Conservation (phyloP, 2,888 invertebrate genomes). For the Chaetogeoica ovagalla region DNA sequence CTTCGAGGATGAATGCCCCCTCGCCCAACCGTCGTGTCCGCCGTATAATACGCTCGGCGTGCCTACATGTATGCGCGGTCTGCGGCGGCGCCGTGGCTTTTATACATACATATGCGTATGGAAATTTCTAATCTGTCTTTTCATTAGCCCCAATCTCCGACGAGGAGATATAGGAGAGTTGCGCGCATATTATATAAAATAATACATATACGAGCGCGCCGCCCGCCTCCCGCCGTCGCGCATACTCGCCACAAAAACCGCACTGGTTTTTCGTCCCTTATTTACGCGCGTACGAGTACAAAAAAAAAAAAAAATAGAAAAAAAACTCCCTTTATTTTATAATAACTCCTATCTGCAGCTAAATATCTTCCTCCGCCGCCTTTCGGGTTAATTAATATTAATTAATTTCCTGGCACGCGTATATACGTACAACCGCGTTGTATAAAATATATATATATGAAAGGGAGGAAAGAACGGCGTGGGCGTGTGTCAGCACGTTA, state of each 20-base stretch:
- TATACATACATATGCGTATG: constrained; percentile 25
- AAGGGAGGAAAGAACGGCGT: too few relatives aligned
- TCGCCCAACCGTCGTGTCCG: constrained; percentile 13
- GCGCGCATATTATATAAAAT: neutral
- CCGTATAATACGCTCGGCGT: neutral
- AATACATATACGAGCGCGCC: neutral
- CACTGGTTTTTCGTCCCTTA: constrained; percentile 31
- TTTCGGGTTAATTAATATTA: constrained; percentile 48
- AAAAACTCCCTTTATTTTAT: neutral
- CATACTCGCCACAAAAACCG: constrained; percentile 28
- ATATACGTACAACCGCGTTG: neutral
- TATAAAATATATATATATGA: too few relatives aligned
- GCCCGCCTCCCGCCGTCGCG: neutral
- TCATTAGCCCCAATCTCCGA: constrained; percentile 35
- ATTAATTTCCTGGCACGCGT: constrained; percentile 33
- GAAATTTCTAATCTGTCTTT: constrained; percentile 51
- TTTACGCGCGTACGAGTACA: neutral
- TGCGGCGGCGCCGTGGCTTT: constrained; percentile 17
- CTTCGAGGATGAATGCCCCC: neutral
- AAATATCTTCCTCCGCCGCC: constrained; percentile 29
- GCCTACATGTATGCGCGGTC: neutral
- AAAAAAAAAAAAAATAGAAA: too few relatives aligned
- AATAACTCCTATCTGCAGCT: neutral
- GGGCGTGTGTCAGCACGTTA: too few relatives aligned
- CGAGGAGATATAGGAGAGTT: neutral